Percentiles rank a stretch among this genome's conserved stretches.
Evolutionary conservation across 1,140 invertebrate species (phyloP).

Genomic region (Vanessa tameamea): DNA sequence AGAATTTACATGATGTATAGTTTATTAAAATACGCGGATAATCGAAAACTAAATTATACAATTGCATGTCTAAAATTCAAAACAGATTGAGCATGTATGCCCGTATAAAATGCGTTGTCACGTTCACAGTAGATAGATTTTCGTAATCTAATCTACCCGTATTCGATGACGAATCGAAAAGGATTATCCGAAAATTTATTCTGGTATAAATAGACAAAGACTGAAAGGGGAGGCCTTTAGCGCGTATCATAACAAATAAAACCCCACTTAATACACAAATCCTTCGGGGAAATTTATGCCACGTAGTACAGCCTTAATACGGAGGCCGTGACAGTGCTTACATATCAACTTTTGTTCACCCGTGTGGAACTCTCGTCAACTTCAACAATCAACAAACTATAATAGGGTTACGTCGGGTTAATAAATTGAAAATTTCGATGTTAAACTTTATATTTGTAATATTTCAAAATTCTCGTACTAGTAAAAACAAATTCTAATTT

Average conservation of each 20-base stretch:
- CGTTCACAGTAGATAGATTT: slow-evolving; percentile 21
- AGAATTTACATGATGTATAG: no score
- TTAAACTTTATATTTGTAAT: neutral
- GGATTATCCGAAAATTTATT: slow-evolving; percentile 52
- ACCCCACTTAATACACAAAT: slow-evolving; percentile 76
- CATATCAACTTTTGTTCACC: slow-evolving; percentile 36
- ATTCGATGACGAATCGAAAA: slow-evolving; percentile 38
- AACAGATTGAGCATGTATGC: neutral
- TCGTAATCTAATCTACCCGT: slow-evolving; percentile 15
- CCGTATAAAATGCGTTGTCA: slow-evolving; percentile 24
- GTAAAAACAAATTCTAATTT: no score
- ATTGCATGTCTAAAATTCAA: neutral
- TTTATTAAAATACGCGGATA: no score
- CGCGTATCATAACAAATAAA: slow-evolving; percentile 75
- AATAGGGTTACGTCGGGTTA: neutral
- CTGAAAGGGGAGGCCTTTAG: slow-evolving; percentile 53
- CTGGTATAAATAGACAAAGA: slow-evolving; percentile 51
- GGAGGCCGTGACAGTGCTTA: slow-evolving; percentile 69
- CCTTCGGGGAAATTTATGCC: slow-evolving; percentile 72
- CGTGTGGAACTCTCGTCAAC: slow-evolving; percentile 17
- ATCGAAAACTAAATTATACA: no score
- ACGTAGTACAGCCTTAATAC: slow-evolving; percentile 74
- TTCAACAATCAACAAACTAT: slow-evolving; percentile 21
- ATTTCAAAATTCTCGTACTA: neutral
- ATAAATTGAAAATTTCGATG: slow-evolving; percentile 3